A percentile compares a stretch with the other conserved stretches of the same genome.
phyloP scores from a whole-genome alignment of 2,888 invertebrate genomes.

The Apodemia zela region DNA sequence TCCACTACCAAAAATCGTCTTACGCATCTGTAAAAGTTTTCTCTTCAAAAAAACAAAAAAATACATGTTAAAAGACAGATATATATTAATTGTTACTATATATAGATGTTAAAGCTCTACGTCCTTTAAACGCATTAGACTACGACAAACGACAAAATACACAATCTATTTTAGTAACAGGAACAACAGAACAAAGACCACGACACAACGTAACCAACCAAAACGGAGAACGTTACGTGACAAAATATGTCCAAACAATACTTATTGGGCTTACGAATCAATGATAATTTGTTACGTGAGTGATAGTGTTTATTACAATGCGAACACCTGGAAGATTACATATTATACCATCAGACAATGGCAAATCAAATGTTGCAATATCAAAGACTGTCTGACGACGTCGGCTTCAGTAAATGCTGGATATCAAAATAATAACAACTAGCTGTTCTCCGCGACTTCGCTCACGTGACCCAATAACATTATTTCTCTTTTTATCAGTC shows the following conservation, averaged over 20 bases:
- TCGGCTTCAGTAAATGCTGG: not conserved
- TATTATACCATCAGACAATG: not conserved
- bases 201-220: conserved; percentile 15
- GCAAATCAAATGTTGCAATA: not conserved
- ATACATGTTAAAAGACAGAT: too few species aligned
- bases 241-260: conserved; percentile 17
- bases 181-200: not conserved
- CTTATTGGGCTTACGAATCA: conserved; percentile 5
- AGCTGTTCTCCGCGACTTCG: too few species aligned
- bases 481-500: too few species aligned
- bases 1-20: too few species aligned
- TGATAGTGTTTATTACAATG: conserved; percentile 2
- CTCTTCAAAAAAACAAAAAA: too few species aligned
- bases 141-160: conserved; percentile 7
- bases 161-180: conserved; percentile 1
- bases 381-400: not conserved
- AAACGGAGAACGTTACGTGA: conserved; percentile 20
- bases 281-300: conserved; percentile 3
- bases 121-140: not conserved
- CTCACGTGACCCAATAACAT: too few species aligned
- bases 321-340: not conserved
- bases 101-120: not conserved
- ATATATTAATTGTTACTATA: too few species aligned
- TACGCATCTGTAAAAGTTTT: too few species aligned
- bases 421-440: too few species aligned